phyloP scores from a whole-genome alignment of 2,888 invertebrate genomes.

The Pardosa pseudoannulata region DNA sequence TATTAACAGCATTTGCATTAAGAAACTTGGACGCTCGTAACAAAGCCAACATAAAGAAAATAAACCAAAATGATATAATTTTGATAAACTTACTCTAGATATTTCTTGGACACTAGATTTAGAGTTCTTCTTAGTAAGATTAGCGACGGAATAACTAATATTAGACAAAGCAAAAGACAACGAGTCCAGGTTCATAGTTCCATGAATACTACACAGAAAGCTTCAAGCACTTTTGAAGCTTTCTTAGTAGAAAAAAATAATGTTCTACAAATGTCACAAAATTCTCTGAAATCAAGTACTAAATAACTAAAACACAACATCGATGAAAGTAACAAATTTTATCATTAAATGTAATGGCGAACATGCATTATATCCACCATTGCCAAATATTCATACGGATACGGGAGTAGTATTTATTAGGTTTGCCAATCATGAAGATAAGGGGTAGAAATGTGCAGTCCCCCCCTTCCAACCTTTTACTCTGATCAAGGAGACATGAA shows the following conservation, averaged over 20 bases:
- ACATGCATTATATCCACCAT: conserved; percentile 51
- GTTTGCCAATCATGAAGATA: not conserved
- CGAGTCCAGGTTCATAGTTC: conserved; percentile 99
- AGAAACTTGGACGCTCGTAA: no score
- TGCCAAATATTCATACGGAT: conserved; percentile 41
- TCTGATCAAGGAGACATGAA: not conserved
- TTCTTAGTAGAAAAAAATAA: conserved; percentile 79
- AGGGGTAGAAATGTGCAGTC: not conserved
- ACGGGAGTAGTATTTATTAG: not conserved
- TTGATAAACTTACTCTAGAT: conserved; percentile 85
- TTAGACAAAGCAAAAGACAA: conserved; percentile 98
- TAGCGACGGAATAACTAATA: conserved; percentile 97
- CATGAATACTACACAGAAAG: conserved; percentile 93
- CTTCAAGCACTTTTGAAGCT: conserved; percentile 96
- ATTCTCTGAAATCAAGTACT: conserved; percentile 67
- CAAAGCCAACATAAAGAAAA: not conserved
- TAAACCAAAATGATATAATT: not conserved
- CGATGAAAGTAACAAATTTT: conserved; percentile 49
- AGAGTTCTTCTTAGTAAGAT: conserved; percentile 96
- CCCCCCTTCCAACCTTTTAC: not conserved
- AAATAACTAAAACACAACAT: conserved; percentile 66
- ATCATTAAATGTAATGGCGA: conserved; percentile 66
- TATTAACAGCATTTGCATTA: no score
- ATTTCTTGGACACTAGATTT: conserved; percentile 92
- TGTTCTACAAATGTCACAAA: conserved; percentile 32